A percentile compares a stretch with the other conserved stretches of the same genome.
Evolutionary conservation across 2,113 vertebrate species (phyloP).

Genomic region (Stercorarius parasiticus): DNA sequence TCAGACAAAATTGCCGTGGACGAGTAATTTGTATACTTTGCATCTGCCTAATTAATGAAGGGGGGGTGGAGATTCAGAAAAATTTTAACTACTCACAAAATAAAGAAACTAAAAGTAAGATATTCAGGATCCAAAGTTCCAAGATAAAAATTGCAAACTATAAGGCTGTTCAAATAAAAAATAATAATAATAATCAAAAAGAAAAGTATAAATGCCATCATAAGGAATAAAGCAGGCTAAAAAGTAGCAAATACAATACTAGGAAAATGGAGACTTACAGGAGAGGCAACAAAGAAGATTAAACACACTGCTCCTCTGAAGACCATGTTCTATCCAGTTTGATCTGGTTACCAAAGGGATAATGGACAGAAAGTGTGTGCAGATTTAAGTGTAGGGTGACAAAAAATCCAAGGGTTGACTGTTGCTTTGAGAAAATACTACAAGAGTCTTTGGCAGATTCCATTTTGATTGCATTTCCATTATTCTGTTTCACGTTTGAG

Average conservation of each 20-base stretch:
- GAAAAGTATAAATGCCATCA: neutral
- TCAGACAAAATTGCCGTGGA: neutral
- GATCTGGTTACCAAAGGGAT: neutral
- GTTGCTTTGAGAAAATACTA: neutral
- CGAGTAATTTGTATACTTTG: neutral
- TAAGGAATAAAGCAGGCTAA: neutral
- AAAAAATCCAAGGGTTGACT: neutral
- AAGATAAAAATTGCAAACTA: neutral
- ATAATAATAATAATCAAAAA: neutral
- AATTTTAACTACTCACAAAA: neutral
- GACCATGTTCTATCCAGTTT: neutral
- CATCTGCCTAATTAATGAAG: neutral
- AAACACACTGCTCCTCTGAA: neutral
- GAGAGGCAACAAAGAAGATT: neutral
- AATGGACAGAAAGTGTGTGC: neutral
- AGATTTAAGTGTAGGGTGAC: neutral
- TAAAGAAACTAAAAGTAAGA: neutral
- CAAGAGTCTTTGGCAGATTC: neutral
- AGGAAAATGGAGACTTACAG: neutral
- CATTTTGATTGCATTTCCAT: neutral
- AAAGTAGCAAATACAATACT: neutral
- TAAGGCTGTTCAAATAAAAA: neutral
- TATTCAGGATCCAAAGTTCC: neutral
- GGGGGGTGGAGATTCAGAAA: rapidly evolving
- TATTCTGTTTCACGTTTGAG: neutral